Evolutionary conservation across 2,888 invertebrate species (phyloP), one percentile per base, ranked within the genome.

Genomic region (Phorcus lineatus): DNA sequence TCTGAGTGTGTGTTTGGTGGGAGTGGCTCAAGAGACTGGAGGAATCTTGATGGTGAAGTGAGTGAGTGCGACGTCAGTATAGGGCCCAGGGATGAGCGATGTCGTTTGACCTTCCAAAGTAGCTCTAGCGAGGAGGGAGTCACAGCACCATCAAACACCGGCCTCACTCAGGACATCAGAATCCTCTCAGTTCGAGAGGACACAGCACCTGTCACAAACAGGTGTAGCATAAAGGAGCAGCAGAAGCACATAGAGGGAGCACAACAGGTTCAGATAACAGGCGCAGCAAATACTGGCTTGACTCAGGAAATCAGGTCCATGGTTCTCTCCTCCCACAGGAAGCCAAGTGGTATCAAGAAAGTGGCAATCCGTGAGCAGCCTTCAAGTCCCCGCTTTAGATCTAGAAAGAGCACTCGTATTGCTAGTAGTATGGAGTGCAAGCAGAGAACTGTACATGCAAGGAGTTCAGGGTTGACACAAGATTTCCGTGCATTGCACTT

Each of bases 121-220:
- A 70, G 36, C 85, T 80, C 85, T 86, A 4, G 81, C 82, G 4
- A 80, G 81, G 66, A 70, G 19, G 36, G 70, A 19, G 28, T 28
- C 1, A 40, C 36, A 36, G 36, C 70, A 3, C 11, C 70, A 0
- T 77, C 79, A 11, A 84, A 83, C 52, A 83, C 87, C 16, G 87
- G 86, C 11, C 82, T 88, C 7, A 87, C 87, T 11, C 86, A 86
- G 57, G 87, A 87, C 62, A 84, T 87, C n/a, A 62, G 83, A 13
- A 17, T 19, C 2, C 36, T 70, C 28, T 31, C 70, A 9, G 28
- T 70, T 36, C 3, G 70, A 36, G n/a, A 70, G 40, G 13, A 47
- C 47, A 6, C 7, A 47, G 47, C 47, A 47, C 47, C 47, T 6
- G 47, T 13, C 47, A 47, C 7, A 47, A 11, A 4, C 47, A 47